Percentiles rank a stretch among this genome's conserved stretches.
These are phyloP conservation scores for Hoplias malabaricus DNA, from an alignment of 2,113 vertebrate species.

Conservation along the genomic window DNA sequence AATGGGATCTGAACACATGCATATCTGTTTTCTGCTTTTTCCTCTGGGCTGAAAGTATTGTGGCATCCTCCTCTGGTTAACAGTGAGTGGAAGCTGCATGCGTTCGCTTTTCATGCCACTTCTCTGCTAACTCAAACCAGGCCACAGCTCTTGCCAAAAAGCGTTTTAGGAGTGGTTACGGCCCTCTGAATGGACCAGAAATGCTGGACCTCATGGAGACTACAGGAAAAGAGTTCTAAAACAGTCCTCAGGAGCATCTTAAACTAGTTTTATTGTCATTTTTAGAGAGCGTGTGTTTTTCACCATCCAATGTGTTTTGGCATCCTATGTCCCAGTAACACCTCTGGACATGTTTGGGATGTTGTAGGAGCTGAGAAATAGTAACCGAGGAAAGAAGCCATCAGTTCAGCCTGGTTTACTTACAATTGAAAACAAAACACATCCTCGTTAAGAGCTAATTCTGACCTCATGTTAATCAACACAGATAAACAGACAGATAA, in stretches of 20 bases:
- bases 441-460: background rate
- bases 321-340: constrained; percentile 60
- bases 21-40: constrained; percentile 12
- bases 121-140: constrained; percentile 70
- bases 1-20: background rate
- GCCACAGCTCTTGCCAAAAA: constrained; percentile 47
- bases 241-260: constrained; percentile 67
- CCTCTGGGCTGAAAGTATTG: constrained; percentile 42
- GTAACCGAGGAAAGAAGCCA: constrained; percentile 52
- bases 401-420: constrained; percentile 31
- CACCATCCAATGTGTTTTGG: constrained; percentile 62
- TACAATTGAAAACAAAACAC: constrained; percentile 18
- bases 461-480: background rate
- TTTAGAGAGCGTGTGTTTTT: constrained; percentile 60
- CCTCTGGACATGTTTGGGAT: constrained; percentile 48
- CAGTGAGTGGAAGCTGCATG: constrained; percentile 55
- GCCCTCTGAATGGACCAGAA: constrained; percentile 55
- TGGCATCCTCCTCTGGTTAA: constrained; percentile 58
- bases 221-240: constrained; percentile 71
- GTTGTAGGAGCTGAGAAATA: constrained; percentile 55
- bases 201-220: constrained; percentile 64
- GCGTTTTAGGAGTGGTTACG: constrained; percentile 59
- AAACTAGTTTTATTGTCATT: constrained; percentile 71
- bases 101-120: constrained; percentile 65
- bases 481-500: background rate